These are phyloP conservation scores for Limnodromus scolopaceus DNA, from an alignment of 2,797 vertebrate species.

Conservation along the genomic window DNA sequence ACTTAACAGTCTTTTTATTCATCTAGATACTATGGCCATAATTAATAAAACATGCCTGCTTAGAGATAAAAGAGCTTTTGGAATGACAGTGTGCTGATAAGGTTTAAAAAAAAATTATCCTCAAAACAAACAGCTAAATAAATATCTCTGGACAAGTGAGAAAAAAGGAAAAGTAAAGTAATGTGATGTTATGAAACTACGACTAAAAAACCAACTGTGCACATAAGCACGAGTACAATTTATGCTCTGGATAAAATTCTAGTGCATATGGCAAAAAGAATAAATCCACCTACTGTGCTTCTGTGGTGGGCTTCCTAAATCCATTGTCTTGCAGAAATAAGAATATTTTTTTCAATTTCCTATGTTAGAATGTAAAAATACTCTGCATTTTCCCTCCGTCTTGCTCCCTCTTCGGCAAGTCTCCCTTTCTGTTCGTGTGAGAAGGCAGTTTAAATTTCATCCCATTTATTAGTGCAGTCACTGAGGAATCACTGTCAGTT, in stretches of 20 bases:
- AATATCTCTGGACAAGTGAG: neutral
- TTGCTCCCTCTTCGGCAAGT: slow-evolving; percentile 48
- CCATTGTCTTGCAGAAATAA: slow-evolving; percentile 77
- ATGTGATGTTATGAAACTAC: neutral
- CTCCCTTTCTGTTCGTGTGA: slow-evolving; percentile 27
- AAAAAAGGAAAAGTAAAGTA: neutral
- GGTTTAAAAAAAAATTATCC: neutral
- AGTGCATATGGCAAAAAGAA: slow-evolving; percentile 39
- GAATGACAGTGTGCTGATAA: neutral
- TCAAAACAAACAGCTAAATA: neutral
- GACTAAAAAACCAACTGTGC: neutral
- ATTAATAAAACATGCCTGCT: slow-evolving; percentile 25
- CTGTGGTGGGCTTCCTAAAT: slow-evolving; percentile 81
- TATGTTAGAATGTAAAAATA: slow-evolving; percentile 43
- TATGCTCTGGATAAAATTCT: neutral
- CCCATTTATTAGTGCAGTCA: slow-evolving; percentile 66
- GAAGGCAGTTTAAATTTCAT: slow-evolving; percentile 77
- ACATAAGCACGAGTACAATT: neutral
- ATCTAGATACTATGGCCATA: neutral
- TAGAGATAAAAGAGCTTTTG: neutral
- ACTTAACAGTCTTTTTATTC: neutral
- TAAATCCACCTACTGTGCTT: slow-evolving; percentile 86
- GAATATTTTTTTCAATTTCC: slow-evolving; percentile 13
- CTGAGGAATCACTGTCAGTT: slow-evolving; percentile 67
- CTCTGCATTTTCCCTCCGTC: slow-evolving; percentile 58